phyloP scores from a whole-genome alignment of 2,888 invertebrate genomes.

The Eremobia ochroleuca region DNA sequence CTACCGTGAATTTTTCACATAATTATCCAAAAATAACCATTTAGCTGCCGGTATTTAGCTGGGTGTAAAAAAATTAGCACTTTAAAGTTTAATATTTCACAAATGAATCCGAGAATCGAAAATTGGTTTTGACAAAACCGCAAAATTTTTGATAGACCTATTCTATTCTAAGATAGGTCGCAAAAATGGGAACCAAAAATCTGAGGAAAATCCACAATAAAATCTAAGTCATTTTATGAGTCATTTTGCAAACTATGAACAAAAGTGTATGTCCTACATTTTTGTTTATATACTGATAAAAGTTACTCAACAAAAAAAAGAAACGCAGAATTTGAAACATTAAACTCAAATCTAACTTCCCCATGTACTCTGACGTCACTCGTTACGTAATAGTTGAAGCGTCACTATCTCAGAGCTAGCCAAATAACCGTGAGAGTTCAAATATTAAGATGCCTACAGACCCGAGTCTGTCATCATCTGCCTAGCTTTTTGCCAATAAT shows the following conservation, averaged over 20 bases:
- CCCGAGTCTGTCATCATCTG: too few relatives aligned
- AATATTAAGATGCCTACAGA: constrained; percentile 8
- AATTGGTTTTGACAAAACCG: too few relatives aligned
- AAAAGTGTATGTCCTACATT: background rate
- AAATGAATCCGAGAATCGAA: too few relatives aligned
- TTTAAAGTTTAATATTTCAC: too few relatives aligned
- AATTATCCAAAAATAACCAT: too few relatives aligned
- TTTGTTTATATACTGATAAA: background rate
- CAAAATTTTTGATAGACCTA: too few relatives aligned
- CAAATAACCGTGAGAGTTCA: constrained; percentile 17
- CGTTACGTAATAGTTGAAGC: constrained; percentile 1
- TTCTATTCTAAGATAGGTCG: too few relatives aligned
- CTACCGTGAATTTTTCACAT: too few relatives aligned
- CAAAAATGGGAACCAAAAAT: background rate
- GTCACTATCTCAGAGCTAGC: constrained; percentile 38
- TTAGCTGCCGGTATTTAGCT: too few relatives aligned
- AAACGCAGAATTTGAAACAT: background rate
- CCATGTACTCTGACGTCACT: constrained; percentile 32
- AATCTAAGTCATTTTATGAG: background rate
- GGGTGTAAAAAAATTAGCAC: too few relatives aligned
- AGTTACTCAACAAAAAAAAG: background rate
- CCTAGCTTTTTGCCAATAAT: too few relatives aligned
- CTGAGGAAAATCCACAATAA: background rate
- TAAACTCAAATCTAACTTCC: constrained; percentile 2
- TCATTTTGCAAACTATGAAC: background rate